phyloP scores from a whole-genome alignment of 2,797 vertebrate genomes.

The Glossophaga mutica region DNA sequence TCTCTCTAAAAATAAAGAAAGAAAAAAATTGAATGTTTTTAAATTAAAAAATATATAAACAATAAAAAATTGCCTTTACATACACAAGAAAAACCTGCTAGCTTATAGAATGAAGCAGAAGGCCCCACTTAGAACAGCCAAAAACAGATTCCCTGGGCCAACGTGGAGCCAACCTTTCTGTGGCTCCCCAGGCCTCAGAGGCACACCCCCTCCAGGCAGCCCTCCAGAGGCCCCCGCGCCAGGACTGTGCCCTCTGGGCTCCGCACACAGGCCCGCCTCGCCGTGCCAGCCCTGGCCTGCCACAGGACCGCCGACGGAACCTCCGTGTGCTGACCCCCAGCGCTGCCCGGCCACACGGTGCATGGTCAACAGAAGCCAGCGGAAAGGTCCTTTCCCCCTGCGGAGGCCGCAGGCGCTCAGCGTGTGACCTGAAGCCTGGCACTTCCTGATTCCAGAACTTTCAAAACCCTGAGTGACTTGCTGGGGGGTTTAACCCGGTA shows the following conservation, averaged over 20 bases:
- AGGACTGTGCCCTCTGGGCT: neutral
- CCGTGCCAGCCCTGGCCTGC: neutral
- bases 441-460: neutral
- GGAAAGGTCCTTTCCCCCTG: neutral
- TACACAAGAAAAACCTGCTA: neutral
- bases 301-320: neutral
- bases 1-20: no score
- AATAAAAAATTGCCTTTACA: fast-evolving
- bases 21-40: no score
- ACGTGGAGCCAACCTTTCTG: neutral
- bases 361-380: fast-evolving
- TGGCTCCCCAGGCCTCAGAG: neutral
- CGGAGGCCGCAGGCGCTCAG: neutral
- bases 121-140: fast-evolving
- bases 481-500: neutral
- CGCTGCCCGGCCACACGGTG: fast-evolving
- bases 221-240: neutral
- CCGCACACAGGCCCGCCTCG: neutral
- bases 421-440: neutral
- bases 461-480: neutral
- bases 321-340: neutral
- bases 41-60: no score
- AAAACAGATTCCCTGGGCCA: neutral
- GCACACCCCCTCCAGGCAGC: neutral
- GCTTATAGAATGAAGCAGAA: neutral